A percentile compares a stretch with the other conserved stretches of the same genome.
Evolutionary conservation across 2,113 vertebrate species (phyloP).

Genomic region (Hippopotamus amphibius): DNA sequence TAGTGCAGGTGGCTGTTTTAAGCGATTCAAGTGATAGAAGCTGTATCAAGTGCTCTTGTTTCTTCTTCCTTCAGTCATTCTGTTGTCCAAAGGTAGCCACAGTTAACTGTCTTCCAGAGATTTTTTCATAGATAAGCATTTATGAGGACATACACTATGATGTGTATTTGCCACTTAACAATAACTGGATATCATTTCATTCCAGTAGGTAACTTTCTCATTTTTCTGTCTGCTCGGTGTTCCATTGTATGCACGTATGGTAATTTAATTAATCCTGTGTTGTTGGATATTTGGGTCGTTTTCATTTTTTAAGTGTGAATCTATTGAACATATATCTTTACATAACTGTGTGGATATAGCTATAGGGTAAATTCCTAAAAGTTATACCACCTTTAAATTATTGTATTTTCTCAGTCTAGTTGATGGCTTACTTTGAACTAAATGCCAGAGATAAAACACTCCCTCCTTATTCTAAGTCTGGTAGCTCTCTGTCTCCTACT

Average conservation of each 20-base stretch:
- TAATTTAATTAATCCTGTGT: conserved; percentile 39
- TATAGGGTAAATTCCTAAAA: conserved; percentile 53
- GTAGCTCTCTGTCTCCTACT: neutral
- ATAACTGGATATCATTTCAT: conserved; percentile 48
- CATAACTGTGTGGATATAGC: conserved; percentile 22
- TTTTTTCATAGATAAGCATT: conserved; percentile 25
- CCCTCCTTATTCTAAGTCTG: conserved; percentile 3
- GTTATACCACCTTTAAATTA: conserved; percentile 31
- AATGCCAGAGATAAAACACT: conserved; percentile 56
- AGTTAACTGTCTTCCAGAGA: neutral
- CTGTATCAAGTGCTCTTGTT: neutral
- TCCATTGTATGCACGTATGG: conserved; percentile 39
- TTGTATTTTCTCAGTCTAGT: conserved; percentile 28
- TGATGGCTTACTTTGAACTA: conserved; percentile 59
- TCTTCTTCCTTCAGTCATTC: neutral
- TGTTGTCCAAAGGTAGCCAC: neutral
- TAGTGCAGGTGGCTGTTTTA: neutral
- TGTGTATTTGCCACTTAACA: conserved; percentile 51
- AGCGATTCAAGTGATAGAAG: neutral
- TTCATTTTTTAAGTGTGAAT: conserved; percentile 6
- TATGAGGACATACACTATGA: neutral
- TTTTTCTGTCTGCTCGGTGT: conserved; percentile 59
- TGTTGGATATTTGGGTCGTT: conserved; percentile 16
- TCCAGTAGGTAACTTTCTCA: conserved; percentile 55
- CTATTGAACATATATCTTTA: conserved; percentile 30